Base-by-base conservation (phyloP, 2,888 invertebrate species). In the Lochmaea capreae region DNA sequence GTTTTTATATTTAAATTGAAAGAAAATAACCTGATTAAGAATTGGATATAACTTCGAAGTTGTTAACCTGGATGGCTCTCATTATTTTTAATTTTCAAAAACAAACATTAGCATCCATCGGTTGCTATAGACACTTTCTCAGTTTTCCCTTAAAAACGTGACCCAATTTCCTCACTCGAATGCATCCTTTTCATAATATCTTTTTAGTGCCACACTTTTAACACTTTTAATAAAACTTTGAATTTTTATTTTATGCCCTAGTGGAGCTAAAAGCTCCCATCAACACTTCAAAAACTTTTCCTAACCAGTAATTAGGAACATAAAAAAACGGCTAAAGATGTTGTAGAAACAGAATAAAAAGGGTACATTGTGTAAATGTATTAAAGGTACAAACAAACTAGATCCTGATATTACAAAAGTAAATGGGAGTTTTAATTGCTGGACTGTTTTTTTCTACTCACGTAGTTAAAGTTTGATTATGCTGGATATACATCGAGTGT, bases 201-300 rank as follows among this genome's bases (percentile, higher is more conserved):
- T 58, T 71, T 67, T 59, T 71, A 65, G 67, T 49, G 67, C 68
- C 71, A 43, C 65, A 71, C 65, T 74, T 67, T 74, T 49, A 71
- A 74, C 74, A 71, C 74, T 71, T 71, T 74, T 61, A 74, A 74
- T 74, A 71, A 71, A 74, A 71, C 74, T 74, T 74, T 63, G 65
- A 74, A 67, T 71, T 74, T 68, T 71, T 67, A 74, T 74, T 71
- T 68, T 43, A 74, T 67, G 52, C 71, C 67, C 71, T 59, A 68
- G 65, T 65, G 71, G 43, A 71, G 68, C 68, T 71, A 59, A 68
- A 71, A 74, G 74, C 74, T 74, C 59, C 61, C 65, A 65, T 46
- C 67, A 67, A 65, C 63, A 49, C 62, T 68, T 65, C 65, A 71
- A 67, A 67, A 71, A 71, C 58, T 71, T 74, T 74, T 63, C 58